phyloP scores from a whole-genome alignment of 2,113 vertebrate species.

The Cygnus buccinator region DNA sequence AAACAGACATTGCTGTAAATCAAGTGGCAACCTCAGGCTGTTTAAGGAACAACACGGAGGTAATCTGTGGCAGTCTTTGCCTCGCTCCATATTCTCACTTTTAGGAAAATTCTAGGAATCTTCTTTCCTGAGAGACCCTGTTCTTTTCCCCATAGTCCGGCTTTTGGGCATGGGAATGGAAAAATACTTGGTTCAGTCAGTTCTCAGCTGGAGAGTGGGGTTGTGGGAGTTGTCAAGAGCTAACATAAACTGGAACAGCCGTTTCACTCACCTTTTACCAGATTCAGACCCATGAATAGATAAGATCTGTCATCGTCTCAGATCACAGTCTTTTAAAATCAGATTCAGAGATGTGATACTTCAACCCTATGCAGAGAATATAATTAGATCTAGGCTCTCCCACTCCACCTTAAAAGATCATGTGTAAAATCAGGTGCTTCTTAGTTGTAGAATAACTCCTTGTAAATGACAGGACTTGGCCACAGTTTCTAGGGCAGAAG shows the following conservation, averaged over 20 bases:
- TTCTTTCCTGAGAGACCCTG: background rate
- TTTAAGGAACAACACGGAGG: background rate
- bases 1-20: background rate
- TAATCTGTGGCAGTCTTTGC: background rate
- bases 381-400: background rate
- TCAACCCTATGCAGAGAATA: background rate
- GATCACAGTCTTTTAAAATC: background rate
- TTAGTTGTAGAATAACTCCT: background rate
- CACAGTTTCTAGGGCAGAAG: background rate
- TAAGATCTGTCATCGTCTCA: background rate
- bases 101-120: background rate
- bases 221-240: background rate
- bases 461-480: background rate
- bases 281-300: background rate
- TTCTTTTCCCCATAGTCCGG: background rate
- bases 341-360: background rate
- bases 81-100: background rate
- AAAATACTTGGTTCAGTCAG: background rate
- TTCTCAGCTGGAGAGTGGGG: background rate
- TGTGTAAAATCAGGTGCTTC: background rate
- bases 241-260: background rate
- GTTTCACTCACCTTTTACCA: background rate
- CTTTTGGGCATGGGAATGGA: background rate
- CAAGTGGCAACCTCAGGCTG: background rate
- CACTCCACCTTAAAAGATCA: background rate